Base-by-base conservation (phyloP, 1,140 invertebrate species). In the Drosophila pruinosa region DNA sequence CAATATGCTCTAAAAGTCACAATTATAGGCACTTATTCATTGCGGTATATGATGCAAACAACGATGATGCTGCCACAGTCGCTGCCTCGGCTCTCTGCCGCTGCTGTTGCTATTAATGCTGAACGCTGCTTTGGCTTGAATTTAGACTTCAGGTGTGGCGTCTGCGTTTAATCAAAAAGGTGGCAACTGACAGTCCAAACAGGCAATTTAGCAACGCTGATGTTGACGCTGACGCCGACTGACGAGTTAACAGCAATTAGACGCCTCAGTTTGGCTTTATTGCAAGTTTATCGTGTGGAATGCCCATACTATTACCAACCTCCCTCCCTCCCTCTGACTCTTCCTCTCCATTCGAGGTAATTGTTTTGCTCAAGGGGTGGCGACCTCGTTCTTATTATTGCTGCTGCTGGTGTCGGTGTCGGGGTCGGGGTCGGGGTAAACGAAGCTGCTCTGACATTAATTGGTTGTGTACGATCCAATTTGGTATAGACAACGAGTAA, bases 21-120 rank as follows among this genome's bases (percentile, higher is more conserved):
- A 86, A 86, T 86, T 88, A 86, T 86, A 79, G 82, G 73, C 81
- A 88, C 81, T 86, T 79, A 86, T 86, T 88, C 82, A 88, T 88
- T 86, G 82, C 82, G 81, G 81, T 86, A 72, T 81, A 75, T 75
- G 78, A 88, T 88, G 82, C 82, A 70, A 75, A 81, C 72, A 86
- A 65, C 61, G 39, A 71, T 75, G 43, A 56, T 64, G 61, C 68
- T 26, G 53, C 39, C 31, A 26, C 15, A 2, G 48, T n/a, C 24
- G 28, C 10, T 28, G 17, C 5, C 12, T n/a, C 6, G 15, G 21
- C 24, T 26, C 10, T 2, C 14, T 8, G 8, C 34, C 43, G 19
- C n/a, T 24, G 43, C 28, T 41, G 26, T n/a, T 15, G 1, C 14
- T 12, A 8, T 14, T 64, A 3, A 1, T 54, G 34, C 19, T 38